Base-by-base conservation (phyloP, 2,888 invertebrate species). In the Crematogaster levior region DNA sequence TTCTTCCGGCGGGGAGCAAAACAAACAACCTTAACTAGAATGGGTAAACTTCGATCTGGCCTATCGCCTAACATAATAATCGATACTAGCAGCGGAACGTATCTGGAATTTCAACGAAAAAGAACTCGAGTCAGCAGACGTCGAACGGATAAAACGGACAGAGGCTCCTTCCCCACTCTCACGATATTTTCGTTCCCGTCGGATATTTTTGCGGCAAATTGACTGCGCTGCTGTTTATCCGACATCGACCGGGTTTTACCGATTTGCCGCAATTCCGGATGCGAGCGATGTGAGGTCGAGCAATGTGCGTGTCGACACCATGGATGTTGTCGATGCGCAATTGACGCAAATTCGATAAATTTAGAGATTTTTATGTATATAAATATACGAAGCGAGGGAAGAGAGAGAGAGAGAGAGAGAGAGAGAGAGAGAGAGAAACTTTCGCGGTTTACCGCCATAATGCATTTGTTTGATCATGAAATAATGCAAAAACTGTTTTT, bases 101-200 rank as follows among this genome's bases (percentile, higher is more conserved):
- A 65, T 61, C 68, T 61, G 34, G 84, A 85, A 88, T 86, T 72
- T 84, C 86, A 37, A 65, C 61, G 61, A 75, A 51, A 58, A 83
- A 84, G 82, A 70, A 82, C 56, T 43, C 82, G 84, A 88, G 84
- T 88, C 88, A 86, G 88, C 88, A 86, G 68, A 81, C 82, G 60
- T 30, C 58, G 46, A 53, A 37, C 63, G 53, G 46, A 74, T 53
- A 66, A 85, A 84, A 81, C 80, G 24, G 43, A 70, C 30, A 46
- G 10, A 37, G 63, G 34, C 24, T 53, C 27, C 34, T 24, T 1
- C 1, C 43, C 12, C 40, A 3, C 21, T 7, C 30, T 21, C 24
- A 43, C 34, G 56, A 77, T 80, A 73, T 80, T 80, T 46, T 61
- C 73, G 73, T 72, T 73, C 73, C n/a, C 60, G 37, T 73, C 58